A percentile compares a stretch with the other conserved stretches of the same genome.
These are phyloP conservation scores for Nomada flava DNA, from an alignment of 2,888 invertebrate genomes.

Conservation along the genomic window DNA sequence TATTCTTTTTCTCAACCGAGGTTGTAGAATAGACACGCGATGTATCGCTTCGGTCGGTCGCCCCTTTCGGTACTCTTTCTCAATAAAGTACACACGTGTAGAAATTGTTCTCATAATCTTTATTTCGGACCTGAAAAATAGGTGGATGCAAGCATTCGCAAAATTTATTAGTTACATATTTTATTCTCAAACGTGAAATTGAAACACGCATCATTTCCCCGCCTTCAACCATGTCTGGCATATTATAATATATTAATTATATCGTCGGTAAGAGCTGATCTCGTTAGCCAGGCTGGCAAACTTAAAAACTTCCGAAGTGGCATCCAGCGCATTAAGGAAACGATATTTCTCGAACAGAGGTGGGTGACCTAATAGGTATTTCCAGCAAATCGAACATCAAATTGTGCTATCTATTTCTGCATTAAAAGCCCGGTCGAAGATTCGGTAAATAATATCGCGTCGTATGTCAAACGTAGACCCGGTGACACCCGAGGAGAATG, in stretches of 20 bases:
- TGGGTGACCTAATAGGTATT: slow-evolving; percentile 55
- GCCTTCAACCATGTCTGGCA: too few relatives aligned
- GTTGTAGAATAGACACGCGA: too few relatives aligned
- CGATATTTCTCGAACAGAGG: slow-evolving; percentile 40
- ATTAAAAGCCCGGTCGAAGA: slow-evolving; percentile 2
- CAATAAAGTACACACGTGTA: neutral
- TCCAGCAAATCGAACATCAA: slow-evolving; percentile 35
- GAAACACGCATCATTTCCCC: too few relatives aligned
- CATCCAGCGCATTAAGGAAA: neutral
- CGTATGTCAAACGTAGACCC: neutral
- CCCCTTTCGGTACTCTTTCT: too few relatives aligned
- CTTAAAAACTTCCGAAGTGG: neutral
- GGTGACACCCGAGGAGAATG: too few relatives aligned
- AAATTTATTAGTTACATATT: neutral
- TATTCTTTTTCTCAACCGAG: too few relatives aligned
- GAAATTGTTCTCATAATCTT: neutral
- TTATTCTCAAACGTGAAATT: neutral
- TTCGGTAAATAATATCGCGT: neutral
- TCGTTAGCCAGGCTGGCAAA: slow-evolving; percentile 3
- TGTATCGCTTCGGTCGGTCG: too few relatives aligned
- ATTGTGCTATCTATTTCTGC: slow-evolving; percentile 43
- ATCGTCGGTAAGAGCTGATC: neutral
- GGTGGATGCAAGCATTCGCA: neutral
- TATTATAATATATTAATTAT: neutral
- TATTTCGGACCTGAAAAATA: neutral